Evolutionary conservation across 2,888 invertebrate species (phyloP).

Genomic region (Limnephilus marmoratus): DNA sequence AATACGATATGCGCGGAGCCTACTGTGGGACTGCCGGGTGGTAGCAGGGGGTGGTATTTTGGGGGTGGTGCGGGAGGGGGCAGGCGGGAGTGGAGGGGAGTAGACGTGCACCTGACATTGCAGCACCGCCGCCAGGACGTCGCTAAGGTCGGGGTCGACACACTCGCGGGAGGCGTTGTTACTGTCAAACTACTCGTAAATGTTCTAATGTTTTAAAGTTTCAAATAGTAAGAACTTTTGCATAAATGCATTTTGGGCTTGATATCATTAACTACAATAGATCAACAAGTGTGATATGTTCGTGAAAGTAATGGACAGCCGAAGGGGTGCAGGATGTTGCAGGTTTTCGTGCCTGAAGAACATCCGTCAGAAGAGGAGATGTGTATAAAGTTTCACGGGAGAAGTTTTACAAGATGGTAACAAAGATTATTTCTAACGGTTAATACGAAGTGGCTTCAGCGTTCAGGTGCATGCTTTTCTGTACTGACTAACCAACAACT

Average conservation of each 20-base stretch:
- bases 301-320: neutral
- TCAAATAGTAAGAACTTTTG: too few relatives aligned
- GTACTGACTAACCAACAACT: too few relatives aligned
- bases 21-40: neutral
- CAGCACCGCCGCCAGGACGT: constrained; percentile 55
- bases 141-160: constrained; percentile 65
- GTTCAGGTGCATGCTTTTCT: too few relatives aligned
- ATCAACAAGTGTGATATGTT: neutral
- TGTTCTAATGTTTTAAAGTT: too few relatives aligned
- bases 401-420: too few relatives aligned
- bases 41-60: neutral
- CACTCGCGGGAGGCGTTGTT: constrained; percentile 50
- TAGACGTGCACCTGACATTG: constrained; percentile 64
- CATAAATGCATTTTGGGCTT: neutral
- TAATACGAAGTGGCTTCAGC: too few relatives aligned
- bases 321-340: neutral
- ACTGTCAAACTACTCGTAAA: neutral
- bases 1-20: neutral
- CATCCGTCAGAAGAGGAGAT: too few relatives aligned
- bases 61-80: neutral
- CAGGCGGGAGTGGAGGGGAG: neutral
- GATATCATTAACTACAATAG: neutral
- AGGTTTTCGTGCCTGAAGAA: too few relatives aligned
- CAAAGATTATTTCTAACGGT: too few relatives aligned
- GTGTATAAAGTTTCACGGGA: too few relatives aligned